Percentiles rank a stretch among this genome's conserved stretches.
Evolutionary conservation across 1,140 invertebrate genomes (phyloP).

Genomic region (Bradysia coprophila): DNA sequence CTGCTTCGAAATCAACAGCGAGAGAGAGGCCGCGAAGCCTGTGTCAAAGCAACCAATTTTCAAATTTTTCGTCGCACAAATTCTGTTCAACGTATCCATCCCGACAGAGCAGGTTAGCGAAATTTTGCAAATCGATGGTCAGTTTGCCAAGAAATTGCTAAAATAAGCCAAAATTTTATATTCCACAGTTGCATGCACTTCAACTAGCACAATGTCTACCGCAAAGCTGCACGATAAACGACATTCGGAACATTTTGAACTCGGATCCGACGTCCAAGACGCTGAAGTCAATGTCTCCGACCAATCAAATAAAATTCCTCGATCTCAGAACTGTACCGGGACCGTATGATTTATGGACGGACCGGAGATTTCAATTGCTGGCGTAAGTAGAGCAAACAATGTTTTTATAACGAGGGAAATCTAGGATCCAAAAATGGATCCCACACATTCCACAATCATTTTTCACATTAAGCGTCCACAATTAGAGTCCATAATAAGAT

Average conservation of each 20-base stretch:
- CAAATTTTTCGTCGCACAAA: too few species aligned
- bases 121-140: not conserved
- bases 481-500: too few species aligned
- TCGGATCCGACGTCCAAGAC: conserved; percentile 27
- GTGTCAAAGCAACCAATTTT: too few species aligned
- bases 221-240: conserved; percentile 36
- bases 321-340: conserved; percentile 49
- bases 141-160: not conserved
- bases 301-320: conserved; percentile 27
- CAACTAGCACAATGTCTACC: conserved; percentile 56
- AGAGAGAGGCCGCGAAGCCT: too few species aligned
- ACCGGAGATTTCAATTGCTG: conserved; percentile 50
- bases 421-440: too few species aligned
- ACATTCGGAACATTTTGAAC: conserved; percentile 36
- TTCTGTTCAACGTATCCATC: too few species aligned
- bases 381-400: conserved; percentile 34
- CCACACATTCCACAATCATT: too few species aligned
- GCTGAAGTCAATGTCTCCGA: conserved; percentile 18
- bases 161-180: conserved; percentile 1
- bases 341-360: conserved; percentile 38
- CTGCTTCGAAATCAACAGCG: conserved; percentile 18
- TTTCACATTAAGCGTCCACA: too few species aligned
- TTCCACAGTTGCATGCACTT: conserved; percentile 14
- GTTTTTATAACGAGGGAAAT: not conserved
- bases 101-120: too few species aligned